Conservation (phyloP, 2,113 vertebrate species). For the Anhinga anhinga region DNA sequence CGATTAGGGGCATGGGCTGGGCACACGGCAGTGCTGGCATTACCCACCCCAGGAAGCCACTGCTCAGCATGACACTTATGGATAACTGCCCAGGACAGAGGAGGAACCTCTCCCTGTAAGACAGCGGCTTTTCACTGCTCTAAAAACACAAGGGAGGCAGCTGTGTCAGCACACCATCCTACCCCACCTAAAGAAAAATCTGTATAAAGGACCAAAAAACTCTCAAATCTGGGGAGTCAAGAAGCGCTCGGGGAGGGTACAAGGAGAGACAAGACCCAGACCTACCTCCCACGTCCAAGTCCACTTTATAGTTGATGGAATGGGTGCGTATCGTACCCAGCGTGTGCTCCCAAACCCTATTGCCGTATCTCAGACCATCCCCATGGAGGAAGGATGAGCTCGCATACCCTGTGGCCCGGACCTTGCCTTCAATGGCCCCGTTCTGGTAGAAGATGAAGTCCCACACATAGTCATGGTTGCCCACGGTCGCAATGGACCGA, state of each 20-base stretch:
- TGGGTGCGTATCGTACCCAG: conserved; percentile 87
- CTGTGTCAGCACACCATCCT: not conserved
- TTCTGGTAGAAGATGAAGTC: conserved; percentile 88
- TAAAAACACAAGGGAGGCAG: not conserved
- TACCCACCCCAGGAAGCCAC: not conserved
- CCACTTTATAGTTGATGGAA: conserved; percentile 87
- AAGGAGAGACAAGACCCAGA: not conserved
- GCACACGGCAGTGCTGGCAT: rapidly evolving
- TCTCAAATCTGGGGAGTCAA: rapidly evolving
- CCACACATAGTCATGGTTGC: conserved; percentile 88
- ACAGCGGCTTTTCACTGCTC: not conserved
- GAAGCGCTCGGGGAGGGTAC: rapidly evolving
- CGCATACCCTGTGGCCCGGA: conserved; percentile 85
- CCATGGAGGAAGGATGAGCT: conserved; percentile 76
- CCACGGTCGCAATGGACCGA: conserved; percentile 81
- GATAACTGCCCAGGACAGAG: rapidly evolving
- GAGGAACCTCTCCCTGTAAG: not conserved
- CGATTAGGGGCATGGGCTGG: not conserved
- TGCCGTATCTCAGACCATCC: conserved; percentile 79
- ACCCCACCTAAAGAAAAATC: not conserved
- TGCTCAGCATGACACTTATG: rapidly evolving
- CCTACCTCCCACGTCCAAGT: conserved; percentile 85
- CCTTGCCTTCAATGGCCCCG: conserved; percentile 84
- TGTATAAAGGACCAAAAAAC: rapidly evolving
- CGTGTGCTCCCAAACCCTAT: conserved; percentile 80